Base-by-base conservation (phyloP, 1,140 invertebrate species). In the Drosophila eugracilis region DNA sequence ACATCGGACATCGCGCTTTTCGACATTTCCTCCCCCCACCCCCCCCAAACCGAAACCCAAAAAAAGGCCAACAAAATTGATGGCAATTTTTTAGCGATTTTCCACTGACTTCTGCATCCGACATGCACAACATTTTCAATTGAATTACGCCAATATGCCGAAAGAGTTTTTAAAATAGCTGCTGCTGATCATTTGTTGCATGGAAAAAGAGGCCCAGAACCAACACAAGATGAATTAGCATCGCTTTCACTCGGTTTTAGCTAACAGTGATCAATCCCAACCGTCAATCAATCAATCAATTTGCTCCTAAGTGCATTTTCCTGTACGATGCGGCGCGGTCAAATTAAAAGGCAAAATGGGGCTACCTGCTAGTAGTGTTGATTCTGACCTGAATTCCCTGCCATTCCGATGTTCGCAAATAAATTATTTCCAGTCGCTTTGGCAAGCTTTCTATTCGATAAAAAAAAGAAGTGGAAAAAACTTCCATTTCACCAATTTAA, bases 251-350 rank as follows among this genome's bases (percentile, higher is more conserved):
- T 45, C 17, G 15, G 7, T 12, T 30, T 32, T 52, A 45, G 52
- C 78, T 77, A 80, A 73, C 73, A 60, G 60, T 19, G 52, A 28
- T 41, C 36, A 34, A 34, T 54, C 41, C 41, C 37, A 55, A 24
- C 59, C 19, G 34, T 58, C 79, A 39, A 72, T 84, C 80, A 75
- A 74, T 73, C 78, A 62, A 69, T 59, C 62, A 60, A 63, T 81
- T 70, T 78, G 41, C 28, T 62, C 42, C 42, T 67, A 76, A 86
- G 83, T 83, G 83, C 71, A 88, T 83, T 86, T 75, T 30, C 72
- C 63, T 86, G 83, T 86, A 86, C 42, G 49, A 53, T 32, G 55
- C n/a, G n/a, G n/a, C n/a, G 57, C 49, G 45, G 22, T 30, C 21
- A 24, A 39, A 44, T 57, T 39, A 72, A 44, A 50, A 49, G 4